Percentiles rank a stretch among this genome's conserved stretches.
phyloP scores from a whole-genome alignment of 2,797 vertebrate species.

The Phoeniculus purpureus region DNA sequence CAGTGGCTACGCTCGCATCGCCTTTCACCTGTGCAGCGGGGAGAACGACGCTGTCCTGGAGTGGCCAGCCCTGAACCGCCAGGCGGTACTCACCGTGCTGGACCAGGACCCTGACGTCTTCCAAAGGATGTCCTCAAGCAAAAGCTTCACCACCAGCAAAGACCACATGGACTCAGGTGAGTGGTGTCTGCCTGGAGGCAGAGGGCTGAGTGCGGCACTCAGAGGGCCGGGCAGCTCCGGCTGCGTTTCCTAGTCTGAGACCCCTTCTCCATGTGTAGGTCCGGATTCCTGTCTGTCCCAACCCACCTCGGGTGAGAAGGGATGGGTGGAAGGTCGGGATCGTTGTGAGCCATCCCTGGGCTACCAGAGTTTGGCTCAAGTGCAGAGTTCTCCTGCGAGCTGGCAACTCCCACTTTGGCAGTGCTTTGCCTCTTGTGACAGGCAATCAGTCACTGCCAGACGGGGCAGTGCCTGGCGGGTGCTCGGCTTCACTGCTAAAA shows the following conservation, averaged over 20 bases:
- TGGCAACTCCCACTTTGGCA: neutral
- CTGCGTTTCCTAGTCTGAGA: neutral
- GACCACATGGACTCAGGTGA: constrained; percentile 44
- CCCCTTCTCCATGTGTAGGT: neutral
- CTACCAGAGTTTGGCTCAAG: neutral
- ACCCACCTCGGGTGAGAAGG: neutral
- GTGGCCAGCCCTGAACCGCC: constrained; percentile 89
- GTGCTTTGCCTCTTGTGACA: neutral
- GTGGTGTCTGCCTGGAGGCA: neutral
- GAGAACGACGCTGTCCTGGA: constrained; percentile 86
- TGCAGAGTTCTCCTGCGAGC: neutral
- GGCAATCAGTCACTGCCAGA: neutral
- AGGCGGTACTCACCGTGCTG: constrained; percentile 84
- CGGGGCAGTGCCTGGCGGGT: neutral
- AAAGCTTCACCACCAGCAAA: constrained; percentile 84
- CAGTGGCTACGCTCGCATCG: constrained; percentile 73
- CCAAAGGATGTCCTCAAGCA: constrained; percentile 87
- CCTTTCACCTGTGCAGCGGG: constrained; percentile 87
- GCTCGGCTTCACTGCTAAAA: neutral
- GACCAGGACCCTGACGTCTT: constrained; percentile 87
- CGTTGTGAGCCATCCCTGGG: neutral
- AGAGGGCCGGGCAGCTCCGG: neutral
- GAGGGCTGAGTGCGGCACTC: neutral
- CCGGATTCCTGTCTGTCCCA: neutral
- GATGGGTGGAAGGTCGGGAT: neutral